A percentile compares a stretch with the other conserved stretches of the same genome.
Conservation (phyloP, 2,113 vertebrate species). For the Rana temporaria region DNA sequence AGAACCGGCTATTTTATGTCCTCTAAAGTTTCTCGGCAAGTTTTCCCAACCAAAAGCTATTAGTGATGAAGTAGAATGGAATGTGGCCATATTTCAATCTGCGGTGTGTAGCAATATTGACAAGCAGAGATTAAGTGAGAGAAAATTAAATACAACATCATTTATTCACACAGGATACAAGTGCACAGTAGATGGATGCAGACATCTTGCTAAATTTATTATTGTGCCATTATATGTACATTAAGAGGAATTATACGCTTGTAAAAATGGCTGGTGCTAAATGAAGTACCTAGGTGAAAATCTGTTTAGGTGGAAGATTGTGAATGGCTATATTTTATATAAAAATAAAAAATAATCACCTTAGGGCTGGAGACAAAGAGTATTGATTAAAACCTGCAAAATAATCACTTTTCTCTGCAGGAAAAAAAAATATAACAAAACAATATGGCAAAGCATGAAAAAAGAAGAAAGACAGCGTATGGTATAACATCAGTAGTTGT, state of each 20-base stretch:
- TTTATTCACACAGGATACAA: slow-evolving; percentile 53
- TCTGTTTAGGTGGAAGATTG: slow-evolving; percentile 20
- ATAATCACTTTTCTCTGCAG: slow-evolving; percentile 29
- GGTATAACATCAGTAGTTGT: no score
- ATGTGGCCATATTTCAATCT: slow-evolving; percentile 53
- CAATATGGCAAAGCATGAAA: no score
- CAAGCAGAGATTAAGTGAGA: slow-evolving; percentile 47
- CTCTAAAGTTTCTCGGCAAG: slow-evolving; percentile 37
- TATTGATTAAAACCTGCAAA: slow-evolving; percentile 39
- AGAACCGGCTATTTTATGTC: not conserved
- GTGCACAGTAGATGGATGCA: slow-evolving; percentile 45
- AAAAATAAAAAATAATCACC: slow-evolving; percentile 52
- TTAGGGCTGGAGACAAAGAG: slow-evolving; percentile 26
- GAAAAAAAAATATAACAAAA: not conserved
- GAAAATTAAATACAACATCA: slow-evolving; percentile 48
- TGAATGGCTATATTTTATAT: slow-evolving; percentile 47
- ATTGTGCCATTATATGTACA: slow-evolving; percentile 50
- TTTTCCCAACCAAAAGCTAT: slow-evolving; percentile 35
- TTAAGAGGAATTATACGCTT: slow-evolving; percentile 57
- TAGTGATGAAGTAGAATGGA: slow-evolving; percentile 32
- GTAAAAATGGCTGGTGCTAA: slow-evolving; percentile 45
- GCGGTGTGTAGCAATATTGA: slow-evolving; percentile 53
- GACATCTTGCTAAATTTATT: slow-evolving; percentile 47
- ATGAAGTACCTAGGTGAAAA: slow-evolving; percentile 45
- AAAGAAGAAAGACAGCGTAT: no score